Evolutionary conservation across 2,797 vertebrate genomes (phyloP).

Genomic region (Gallirallus australis): DNA sequence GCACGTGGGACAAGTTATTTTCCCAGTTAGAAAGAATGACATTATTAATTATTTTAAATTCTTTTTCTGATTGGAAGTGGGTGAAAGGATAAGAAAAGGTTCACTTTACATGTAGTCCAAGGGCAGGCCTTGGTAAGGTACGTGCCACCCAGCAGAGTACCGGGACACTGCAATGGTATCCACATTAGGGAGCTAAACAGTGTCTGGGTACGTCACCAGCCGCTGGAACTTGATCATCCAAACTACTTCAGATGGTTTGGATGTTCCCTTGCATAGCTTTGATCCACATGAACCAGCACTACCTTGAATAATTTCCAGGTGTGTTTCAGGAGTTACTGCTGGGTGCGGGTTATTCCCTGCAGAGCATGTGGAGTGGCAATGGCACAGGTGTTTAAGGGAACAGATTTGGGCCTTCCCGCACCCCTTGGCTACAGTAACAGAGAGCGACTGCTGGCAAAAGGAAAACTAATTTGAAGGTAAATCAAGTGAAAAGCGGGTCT

Average conservation of each 20-base stretch:
- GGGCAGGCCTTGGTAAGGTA: background rate
- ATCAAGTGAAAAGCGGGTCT: background rate
- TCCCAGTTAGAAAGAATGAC: background rate
- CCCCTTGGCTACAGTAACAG: background rate
- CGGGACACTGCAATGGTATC: background rate
- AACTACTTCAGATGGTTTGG: background rate
- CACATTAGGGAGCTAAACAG: background rate
- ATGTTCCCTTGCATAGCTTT: background rate
- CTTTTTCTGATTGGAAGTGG: background rate
- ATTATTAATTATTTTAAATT: background rate
- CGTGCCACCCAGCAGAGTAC: background rate
- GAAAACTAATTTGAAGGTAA: background rate
- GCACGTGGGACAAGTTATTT: background rate
- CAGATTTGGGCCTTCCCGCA: background rate
- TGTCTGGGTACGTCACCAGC: background rate
- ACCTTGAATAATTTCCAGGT: background rate
- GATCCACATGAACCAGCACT: background rate
- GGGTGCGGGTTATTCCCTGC: background rate
- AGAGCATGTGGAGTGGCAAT: background rate
- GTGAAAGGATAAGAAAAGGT: background rate
- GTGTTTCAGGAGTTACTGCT: background rate
- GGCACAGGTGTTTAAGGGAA: background rate
- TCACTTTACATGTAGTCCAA: background rate
- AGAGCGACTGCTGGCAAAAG: background rate
- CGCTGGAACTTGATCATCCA: background rate